A percentile compares a stretch with the other conserved stretches of the same genome.
Conservation (phyloP, 2,113 vertebrate species). For the Xiphorhynchus elegans region DNA sequence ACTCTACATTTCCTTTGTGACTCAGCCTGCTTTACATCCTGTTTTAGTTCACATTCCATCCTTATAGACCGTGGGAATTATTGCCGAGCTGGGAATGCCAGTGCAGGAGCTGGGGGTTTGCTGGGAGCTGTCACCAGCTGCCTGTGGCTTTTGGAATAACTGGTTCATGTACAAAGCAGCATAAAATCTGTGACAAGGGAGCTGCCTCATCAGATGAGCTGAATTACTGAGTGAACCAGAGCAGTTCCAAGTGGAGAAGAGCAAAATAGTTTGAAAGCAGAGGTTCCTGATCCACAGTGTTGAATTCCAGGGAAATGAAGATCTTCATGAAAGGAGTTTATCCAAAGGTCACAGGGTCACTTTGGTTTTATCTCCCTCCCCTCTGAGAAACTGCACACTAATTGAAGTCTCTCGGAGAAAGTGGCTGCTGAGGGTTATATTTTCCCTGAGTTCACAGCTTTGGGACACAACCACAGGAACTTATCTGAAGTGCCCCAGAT, state of each 20-base stretch:
- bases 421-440: not conserved
- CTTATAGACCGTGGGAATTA: not conserved
- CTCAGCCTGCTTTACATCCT: slow-evolving; percentile 37
- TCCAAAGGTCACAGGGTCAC: not conserved
- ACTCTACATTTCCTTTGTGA: slow-evolving; percentile 8
- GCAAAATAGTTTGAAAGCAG: not conserved
- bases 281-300: not conserved
- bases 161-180: not conserved
- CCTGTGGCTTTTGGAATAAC: not conserved
- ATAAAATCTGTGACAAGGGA: not conserved
- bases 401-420: not conserved
- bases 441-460: not conserved
- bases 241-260: not conserved
- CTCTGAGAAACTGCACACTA: not conserved
- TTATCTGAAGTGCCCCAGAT: not conserved
- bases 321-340: not conserved
- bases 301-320: not conserved
- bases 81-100: not conserved
- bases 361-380: not conserved
- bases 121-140: not conserved
- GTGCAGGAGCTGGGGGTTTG: not conserved
- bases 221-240: not conserved
- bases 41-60: not conserved
- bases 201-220: not conserved
- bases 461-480: not conserved